Conservation (phyloP, 2,113 vertebrate genomes). For the Phrynocephalus versicolor region DNA sequence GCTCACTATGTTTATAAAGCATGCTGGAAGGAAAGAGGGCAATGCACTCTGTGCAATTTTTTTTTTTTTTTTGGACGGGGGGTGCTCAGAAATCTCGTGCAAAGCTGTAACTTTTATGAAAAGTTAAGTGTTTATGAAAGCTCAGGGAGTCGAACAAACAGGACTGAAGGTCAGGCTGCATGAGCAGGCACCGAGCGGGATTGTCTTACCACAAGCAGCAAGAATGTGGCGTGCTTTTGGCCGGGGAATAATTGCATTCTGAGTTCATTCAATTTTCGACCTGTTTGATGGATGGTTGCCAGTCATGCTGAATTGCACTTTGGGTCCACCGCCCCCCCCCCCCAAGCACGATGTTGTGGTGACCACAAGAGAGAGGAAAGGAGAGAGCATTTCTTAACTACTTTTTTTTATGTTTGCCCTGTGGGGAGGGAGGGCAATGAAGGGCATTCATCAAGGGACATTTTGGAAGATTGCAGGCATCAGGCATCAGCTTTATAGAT, state of each 20-base stretch:
- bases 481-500: constrained; percentile 40
- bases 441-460: constrained; percentile 43
- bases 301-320: constrained; percentile 52
- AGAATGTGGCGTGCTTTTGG: constrained; percentile 62
- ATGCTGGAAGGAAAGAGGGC: constrained; percentile 47
- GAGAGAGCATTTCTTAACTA: constrained; percentile 57
- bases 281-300: constrained; percentile 60
- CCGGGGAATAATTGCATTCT: constrained; percentile 55
- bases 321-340: too few relatives aligned
- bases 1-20: constrained; percentile 70
- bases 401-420: constrained; percentile 52
- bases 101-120: constrained; percentile 75
- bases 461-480: neutral
- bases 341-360: constrained; percentile 21
- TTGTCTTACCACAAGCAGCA: constrained; percentile 59
- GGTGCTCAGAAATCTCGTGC: constrained; percentile 66
- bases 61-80: too few relatives aligned
- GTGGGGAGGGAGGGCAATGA: constrained; percentile 18
- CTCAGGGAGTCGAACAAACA: constrained; percentile 58
- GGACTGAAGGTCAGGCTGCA: constrained; percentile 37
- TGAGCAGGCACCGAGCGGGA: neutral
- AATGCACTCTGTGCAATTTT: constrained; percentile 27
- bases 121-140: constrained; percentile 76
- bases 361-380: constrained; percentile 41
- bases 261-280: constrained; percentile 69